These are phyloP conservation scores for Neopelma chrysocephalum DNA, from an alignment of 2,797 vertebrate genomes.

Conservation along the genomic window DNA sequence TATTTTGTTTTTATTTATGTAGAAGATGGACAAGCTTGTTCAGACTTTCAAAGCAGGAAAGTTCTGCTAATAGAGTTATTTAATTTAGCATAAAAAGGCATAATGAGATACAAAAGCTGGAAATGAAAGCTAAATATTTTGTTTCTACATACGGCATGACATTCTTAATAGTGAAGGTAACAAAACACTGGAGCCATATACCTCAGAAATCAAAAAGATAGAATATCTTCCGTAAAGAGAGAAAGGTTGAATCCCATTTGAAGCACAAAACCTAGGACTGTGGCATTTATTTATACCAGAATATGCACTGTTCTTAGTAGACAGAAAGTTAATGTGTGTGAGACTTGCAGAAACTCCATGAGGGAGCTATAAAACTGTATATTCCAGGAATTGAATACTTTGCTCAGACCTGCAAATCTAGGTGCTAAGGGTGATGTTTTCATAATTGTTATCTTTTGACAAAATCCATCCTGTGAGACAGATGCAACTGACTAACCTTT, in stretches of 20 bases:
- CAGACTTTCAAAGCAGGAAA: not conserved
- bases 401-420: not conserved
- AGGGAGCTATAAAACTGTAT: not conserved
- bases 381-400: not conserved
- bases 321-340: not conserved
- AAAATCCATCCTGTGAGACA: not conserved
- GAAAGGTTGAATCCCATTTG: not conserved
- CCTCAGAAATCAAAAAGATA: not conserved
- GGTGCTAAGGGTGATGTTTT: not conserved
- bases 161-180: not conserved
- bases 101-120: not conserved
- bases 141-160: not conserved
- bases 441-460: not conserved
- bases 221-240: not conserved
- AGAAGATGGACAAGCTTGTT: not conserved
- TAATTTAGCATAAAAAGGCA: not conserved
- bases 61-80: not conserved
- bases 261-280: not conserved
- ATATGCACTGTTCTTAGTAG: not conserved
- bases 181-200: not conserved
- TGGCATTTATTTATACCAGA: not conserved
- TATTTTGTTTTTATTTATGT: not conserved
- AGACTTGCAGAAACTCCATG: not conserved
- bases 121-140: not conserved
- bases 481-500: not conserved